These are phyloP conservation scores for Tarsius wallacei DNA, from an alignment of 2,797 vertebrate species.

Conservation along the genomic window DNA sequence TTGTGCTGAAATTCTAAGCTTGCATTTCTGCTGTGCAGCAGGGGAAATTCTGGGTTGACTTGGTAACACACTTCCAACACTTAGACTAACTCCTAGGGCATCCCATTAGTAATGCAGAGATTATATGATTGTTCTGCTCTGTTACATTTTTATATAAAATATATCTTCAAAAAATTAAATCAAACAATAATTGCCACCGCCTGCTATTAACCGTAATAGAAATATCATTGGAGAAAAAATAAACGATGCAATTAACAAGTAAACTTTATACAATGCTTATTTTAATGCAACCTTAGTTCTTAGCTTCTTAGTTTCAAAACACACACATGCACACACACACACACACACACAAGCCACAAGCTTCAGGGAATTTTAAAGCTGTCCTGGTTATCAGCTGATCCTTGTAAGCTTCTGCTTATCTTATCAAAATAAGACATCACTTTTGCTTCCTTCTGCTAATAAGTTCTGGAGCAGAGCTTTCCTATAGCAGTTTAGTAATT, in stretches of 20 bases:
- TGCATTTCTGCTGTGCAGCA: constrained; percentile 57
- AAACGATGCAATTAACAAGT: constrained; percentile 57
- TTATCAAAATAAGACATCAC: constrained; percentile 83
- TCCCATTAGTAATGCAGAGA: constrained; percentile 17
- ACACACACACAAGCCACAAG: background rate
- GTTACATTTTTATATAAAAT: constrained; percentile 71
- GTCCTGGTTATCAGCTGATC: constrained; percentile 77
- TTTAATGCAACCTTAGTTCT: constrained; percentile 23
- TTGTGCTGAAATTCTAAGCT: constrained; percentile 43
- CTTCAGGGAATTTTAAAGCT: constrained; percentile 68
- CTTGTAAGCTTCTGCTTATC: constrained; percentile 81
- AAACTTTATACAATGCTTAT: constrained; percentile 26
- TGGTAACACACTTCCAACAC: constrained; percentile 34
- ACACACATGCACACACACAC: too few relatives aligned
- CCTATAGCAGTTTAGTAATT: constrained; percentile 66
- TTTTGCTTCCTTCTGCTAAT: constrained; percentile 85
- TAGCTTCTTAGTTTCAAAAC: background rate
- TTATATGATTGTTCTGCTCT: constrained; percentile 35
- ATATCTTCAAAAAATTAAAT: constrained; percentile 54
- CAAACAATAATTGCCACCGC: constrained; percentile 64
- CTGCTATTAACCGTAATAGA: constrained; percentile 63
- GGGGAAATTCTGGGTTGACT: background rate
- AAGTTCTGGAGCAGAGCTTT: constrained; percentile 80
- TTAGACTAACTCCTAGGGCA: constrained; percentile 48
- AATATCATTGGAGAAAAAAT: constrained; percentile 59